A percentile compares a stretch with the other conserved stretches of the same genome.
These are phyloP conservation scores for Motacilla tschutschensis DNA, from an alignment of 2,113 vertebrate species.

Conservation along the genomic window DNA sequence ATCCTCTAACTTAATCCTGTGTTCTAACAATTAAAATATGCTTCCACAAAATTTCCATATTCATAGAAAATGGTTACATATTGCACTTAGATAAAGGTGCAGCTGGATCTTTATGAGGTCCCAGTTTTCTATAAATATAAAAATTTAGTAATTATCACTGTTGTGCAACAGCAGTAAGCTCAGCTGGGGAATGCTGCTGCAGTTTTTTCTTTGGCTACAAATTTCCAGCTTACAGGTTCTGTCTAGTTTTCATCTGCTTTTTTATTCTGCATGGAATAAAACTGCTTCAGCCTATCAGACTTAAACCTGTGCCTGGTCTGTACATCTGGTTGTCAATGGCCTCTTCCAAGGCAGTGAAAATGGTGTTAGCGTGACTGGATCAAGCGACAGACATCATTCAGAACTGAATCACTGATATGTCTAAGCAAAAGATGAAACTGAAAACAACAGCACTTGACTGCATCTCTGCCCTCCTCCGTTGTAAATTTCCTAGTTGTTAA, in stretches of 20 bases:
- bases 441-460: background rate
- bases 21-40: background rate
- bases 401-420: background rate
- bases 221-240: background rate
- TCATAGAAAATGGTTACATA: background rate
- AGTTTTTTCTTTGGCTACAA: background rate
- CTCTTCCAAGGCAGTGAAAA: background rate
- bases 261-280: background rate
- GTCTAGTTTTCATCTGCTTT: background rate
- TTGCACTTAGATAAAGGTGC: background rate
- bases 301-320: background rate
- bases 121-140: slow-evolving; percentile 48
- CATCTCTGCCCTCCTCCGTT: accelerated
- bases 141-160: slow-evolving; percentile 32
- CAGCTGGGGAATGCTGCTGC: slow-evolving; percentile 13
- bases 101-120: slow-evolving; percentile 24
- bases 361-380: background rate
- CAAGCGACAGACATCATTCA: background rate
- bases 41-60: background rate
- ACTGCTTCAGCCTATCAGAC: background rate
- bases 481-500: background rate
- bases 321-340: background rate
- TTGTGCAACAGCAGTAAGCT: background rate
- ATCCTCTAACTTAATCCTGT: background rate
- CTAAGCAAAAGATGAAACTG: background rate